phyloP scores from a whole-genome alignment of 2,113 vertebrate genomes.

The Polyodon spathula region DNA sequence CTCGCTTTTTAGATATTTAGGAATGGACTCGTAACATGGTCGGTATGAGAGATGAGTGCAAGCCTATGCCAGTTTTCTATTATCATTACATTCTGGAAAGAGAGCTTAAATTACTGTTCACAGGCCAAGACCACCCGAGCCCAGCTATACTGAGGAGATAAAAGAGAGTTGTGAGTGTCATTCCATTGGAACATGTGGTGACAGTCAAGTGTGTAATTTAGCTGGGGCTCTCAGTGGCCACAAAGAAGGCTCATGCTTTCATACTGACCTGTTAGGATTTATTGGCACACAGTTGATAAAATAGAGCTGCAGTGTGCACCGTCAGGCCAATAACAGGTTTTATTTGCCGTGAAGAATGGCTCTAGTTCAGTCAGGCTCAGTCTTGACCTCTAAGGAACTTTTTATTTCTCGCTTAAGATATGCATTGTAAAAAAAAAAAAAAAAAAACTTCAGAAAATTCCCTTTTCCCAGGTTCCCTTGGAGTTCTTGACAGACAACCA shows the following conservation, averaged over 20 bases:
- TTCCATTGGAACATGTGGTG: constrained; percentile 46
- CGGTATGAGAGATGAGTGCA: too few relatives aligned
- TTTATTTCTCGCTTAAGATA: not conserved
- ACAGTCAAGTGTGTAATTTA: constrained; percentile 53
- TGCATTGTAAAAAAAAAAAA: not conserved
- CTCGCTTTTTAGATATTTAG: too few relatives aligned
- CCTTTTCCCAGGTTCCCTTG: too few relatives aligned
- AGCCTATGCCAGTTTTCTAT: not conserved
- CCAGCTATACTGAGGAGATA: constrained; percentile 26
- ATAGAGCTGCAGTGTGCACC: not conserved
- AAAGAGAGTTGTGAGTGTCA: constrained; percentile 40
- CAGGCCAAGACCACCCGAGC: constrained; percentile 15
- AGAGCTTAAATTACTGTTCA: not conserved
- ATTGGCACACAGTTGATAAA: not conserved
- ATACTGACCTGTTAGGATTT: not conserved
- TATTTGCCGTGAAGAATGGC: not conserved
- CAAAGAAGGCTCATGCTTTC: not conserved
- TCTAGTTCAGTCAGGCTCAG: not conserved
- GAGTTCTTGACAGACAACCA: too few relatives aligned
- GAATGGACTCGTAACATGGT: too few relatives aligned
- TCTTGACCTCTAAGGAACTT: not conserved
- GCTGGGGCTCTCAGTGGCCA: constrained; percentile 46
- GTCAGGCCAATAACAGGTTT: not conserved
- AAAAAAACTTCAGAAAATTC: not conserved
- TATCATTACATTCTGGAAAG: not conserved